Evolutionary conservation across 2,888 invertebrate genomes (phyloP).

Genomic region (Andricus quercusramuli): DNA sequence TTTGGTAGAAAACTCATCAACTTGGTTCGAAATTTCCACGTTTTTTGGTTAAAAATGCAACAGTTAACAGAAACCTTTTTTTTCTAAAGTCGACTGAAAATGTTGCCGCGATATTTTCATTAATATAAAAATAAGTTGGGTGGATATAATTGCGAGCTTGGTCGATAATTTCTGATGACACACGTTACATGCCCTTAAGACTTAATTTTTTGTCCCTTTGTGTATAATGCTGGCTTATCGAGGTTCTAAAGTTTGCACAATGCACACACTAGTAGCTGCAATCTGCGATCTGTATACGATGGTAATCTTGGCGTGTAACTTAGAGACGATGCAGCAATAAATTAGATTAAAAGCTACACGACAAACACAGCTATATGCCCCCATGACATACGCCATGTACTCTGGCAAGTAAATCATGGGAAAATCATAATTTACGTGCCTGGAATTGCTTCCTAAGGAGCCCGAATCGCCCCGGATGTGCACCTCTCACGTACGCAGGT

Average conservation of each 20-base stretch:
- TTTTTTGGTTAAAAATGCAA: no score
- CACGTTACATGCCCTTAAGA: neutral
- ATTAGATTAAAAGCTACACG: constrained; percentile 64
- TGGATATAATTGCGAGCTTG: no score
- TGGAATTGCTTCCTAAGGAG: constrained; percentile 42
- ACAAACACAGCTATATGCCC: constrained; percentile 58
- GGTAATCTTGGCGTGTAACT: constrained; percentile 61
- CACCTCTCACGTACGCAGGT: constrained; percentile 8
- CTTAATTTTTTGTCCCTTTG: neutral
- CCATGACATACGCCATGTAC: constrained; percentile 59
- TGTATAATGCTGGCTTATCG: neutral
- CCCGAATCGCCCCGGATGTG: neutral
- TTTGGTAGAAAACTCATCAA: no score
- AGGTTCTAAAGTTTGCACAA: constrained; percentile 25
- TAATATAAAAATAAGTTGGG: no score
- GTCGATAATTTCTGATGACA: no score
- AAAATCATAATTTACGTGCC: constrained; percentile 61
- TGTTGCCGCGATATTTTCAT: no score
- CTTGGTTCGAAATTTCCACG: no score
- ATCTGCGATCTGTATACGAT: constrained; percentile 51
- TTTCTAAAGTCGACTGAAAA: no score
- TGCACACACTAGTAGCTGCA: constrained; percentile 11
- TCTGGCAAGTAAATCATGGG: constrained; percentile 61
- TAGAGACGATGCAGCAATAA: constrained; percentile 54
- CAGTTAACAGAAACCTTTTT: no score